Percentiles rank a stretch among this genome's conserved stretches.
phyloP scores from a whole-genome alignment of 2,888 invertebrate genomes.

The Nemapogon koenigi region DNA sequence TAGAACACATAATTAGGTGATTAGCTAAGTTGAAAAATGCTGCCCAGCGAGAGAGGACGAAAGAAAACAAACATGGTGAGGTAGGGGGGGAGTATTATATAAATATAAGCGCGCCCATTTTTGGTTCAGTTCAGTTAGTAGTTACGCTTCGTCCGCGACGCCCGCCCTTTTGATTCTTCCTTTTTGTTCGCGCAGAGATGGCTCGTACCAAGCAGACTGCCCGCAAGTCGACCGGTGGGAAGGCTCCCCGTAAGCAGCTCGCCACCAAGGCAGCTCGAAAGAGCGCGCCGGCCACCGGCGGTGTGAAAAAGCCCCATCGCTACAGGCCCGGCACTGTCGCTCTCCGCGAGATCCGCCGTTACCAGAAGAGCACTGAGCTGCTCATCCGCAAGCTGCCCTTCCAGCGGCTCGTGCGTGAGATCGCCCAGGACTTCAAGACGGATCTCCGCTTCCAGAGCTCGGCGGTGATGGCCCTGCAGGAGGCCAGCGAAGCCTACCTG shows the following conservation, averaged over 20 bases:
- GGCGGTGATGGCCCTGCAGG: constrained; percentile 63
- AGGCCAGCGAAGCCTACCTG: constrained; percentile 52
- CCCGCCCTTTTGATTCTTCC: too few species aligned
- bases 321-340: constrained; percentile 71
- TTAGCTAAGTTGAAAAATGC: too few species aligned
- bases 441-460: constrained; percentile 59
- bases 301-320: constrained; percentile 7
- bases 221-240: constrained; percentile 6
- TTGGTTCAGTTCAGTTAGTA: too few species aligned
- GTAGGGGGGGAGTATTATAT: too few species aligned
- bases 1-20: too few species aligned
- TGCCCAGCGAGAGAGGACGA: too few species aligned
- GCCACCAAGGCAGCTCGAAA: constrained; percentile 8
- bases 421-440: constrained; percentile 2
- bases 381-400: constrained; percentile 66
- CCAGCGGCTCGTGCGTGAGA: constrained; percentile 62
- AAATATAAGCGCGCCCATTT: too few species aligned
- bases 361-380: constrained; percentile 80
- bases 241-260: constrained; percentile 3
- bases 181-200: too few species aligned
- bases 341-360: constrained; percentile 78
- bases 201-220: constrained; percentile 7
- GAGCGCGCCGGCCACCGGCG: constrained; percentile 7
- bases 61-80: too few species aligned
- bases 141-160: too few species aligned